Evolutionary conservation across 2,113 vertebrate species (phyloP).

Genomic region (Cyprinodon variegatus): DNA sequence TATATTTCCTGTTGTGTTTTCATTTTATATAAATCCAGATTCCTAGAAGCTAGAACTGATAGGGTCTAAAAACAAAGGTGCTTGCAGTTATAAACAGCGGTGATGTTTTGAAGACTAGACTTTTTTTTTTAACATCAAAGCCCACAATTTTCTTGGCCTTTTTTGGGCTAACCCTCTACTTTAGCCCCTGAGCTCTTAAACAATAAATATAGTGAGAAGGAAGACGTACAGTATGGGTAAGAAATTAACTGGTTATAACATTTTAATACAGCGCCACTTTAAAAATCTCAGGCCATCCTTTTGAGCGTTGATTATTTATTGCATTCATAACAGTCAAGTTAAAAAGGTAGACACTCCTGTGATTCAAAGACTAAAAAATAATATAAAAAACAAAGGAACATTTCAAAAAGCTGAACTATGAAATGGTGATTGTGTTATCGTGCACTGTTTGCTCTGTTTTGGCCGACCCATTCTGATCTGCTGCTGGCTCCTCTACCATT

Average conservation of each 20-base stretch:
- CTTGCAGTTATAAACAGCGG: neutral
- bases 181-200: neutral
- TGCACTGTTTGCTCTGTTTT: constrained; percentile 48
- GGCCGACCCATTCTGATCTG: constrained; percentile 45
- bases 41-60: neutral
- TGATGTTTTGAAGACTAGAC: neutral
- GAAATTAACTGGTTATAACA: neutral
- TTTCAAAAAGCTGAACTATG: neutral
- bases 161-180: neutral
- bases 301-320: constrained; percentile 5
- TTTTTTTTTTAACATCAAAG: neutral
- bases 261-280: neutral
- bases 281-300: neutral
- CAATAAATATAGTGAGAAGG: neutral
- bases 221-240: neutral
- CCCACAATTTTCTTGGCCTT: neutral
- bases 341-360: constrained; percentile 3
- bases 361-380: neutral
- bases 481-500: constrained; percentile 68
- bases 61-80: neutral
- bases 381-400: constrained; percentile 14
- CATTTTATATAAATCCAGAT: neutral
- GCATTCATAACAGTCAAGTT: neutral
- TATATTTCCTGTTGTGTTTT: neutral
- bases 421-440: neutral